These are phyloP conservation scores for Pseudomyrmex flavicornis DNA, from an alignment of 1,140 invertebrate species.

Conservation along the genomic window DNA sequence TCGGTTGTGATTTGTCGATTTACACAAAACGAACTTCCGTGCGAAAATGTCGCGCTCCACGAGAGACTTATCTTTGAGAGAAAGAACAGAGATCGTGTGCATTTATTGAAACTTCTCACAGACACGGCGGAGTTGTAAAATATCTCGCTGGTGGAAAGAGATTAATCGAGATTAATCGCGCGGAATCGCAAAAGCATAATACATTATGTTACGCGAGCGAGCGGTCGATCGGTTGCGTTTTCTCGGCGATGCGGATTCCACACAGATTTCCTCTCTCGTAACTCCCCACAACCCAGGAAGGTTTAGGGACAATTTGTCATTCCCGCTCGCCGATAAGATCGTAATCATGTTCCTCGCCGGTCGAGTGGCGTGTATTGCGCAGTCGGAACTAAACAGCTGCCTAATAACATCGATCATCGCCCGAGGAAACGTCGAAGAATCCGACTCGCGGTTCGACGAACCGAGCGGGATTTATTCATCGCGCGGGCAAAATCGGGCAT, in stretches of 20 bases:
- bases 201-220: neutral
- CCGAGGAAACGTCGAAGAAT: conserved; percentile 65
- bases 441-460: conserved; percentile 50
- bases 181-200: conserved; percentile 21
- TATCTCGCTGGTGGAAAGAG: neutral
- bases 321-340: conserved; percentile 38
- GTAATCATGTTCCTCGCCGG: conserved; percentile 28
- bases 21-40: no score
- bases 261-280: no score
- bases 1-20: no score
- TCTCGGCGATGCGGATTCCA: conserved; percentile 1
- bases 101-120: neutral
- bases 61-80: neutral
- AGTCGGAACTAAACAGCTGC: conserved; percentile 68
- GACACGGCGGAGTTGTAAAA: neutral
- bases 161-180: conserved; percentile 38
- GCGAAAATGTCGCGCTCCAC: neutral
- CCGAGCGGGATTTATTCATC: conserved; percentile 65
- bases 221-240: neutral
- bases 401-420: conserved; percentile 71
- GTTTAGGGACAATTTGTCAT: conserved; percentile 52
- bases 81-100: neutral
- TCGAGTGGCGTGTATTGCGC: conserved; percentile 32
- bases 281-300: neutral
- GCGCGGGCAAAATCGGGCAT: conserved; percentile 57